Base-by-base conservation (phyloP, 2,888 invertebrate species). In the Drosophila suboccidentalis region DNA sequence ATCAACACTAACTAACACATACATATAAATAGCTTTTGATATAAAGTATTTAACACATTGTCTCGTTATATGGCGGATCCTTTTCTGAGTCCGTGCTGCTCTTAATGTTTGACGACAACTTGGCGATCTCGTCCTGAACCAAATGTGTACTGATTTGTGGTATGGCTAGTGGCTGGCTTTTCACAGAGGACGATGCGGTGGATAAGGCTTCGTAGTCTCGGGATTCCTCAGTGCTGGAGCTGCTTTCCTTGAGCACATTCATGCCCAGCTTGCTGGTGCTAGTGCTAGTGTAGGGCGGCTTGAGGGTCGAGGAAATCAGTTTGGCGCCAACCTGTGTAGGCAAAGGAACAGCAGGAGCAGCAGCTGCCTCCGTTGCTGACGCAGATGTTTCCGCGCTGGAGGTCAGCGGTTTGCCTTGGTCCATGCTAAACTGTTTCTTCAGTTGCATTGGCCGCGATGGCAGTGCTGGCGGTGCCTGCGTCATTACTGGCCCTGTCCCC, bases 91-190 rank as follows among this genome's bases (percentile, higher is more conserved):
- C 93, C 39, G 92, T 92, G 85, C 93, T 93, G 75, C 92, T 93
- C 71, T 93, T 93, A 34, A 93, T 93, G 67, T 93, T 93, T 36
- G 92, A 93, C 47, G 93, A 93, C 17, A 93, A 76, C 73, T 93
- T 93, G n/a, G 92, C 93, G 39, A 93, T 93, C 84, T 93, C 93
- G 71, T 93, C 93, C 74, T 93, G 93, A 38, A 93, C 92, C 49
- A 92, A 73, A 75, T 93, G 90, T 36, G 93, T 93, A 75, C 92
- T 93, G 8, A 93, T 93, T 74, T 91, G 91, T 9, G 93, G 93
- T 78, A 93, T 93, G n/a, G 82, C 50, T 9, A 87, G 63, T 17
- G 75, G 64, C 80, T 80, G 38, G 72, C 80, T 80, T 61, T 82
- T 85, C 3, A 76, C 73, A 0, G 79, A 71, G 2, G 69, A 59